Evolutionary conservation across 1,140 invertebrate genomes (phyloP), one percentile per base, ranked within the genome.

Genomic region (Ladona fulva): DNA sequence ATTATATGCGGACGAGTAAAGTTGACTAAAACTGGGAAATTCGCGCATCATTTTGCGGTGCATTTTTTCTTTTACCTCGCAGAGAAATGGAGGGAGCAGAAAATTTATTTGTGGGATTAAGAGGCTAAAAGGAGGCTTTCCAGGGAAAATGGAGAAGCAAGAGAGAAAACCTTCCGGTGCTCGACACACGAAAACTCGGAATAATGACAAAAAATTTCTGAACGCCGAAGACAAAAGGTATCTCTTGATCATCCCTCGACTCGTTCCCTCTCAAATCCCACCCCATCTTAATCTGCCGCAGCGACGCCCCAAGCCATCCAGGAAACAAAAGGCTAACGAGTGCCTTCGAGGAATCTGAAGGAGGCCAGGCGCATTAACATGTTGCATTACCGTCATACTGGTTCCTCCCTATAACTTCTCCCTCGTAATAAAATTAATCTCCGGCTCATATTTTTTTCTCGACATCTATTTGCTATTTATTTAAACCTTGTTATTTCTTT

Each of bases 321-420:
- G 3, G 3, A 3, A 6, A 66, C 52, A 66, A 66, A 66, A 66
- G 52, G 14, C 52, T 66, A 66, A 66, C 52, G 52, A 66, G 52
- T 66, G n/a, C 52, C 52, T 66, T 22, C 52, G 52, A 66, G n/a
- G n/a, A n/a, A n/a, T n/a, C n/a, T n/a, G n/a, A n/a, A n/a, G n/a
- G n/a, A n/a, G n/a, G n/a, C n/a, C n/a, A n/a, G 52, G 52, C 52
- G 52, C 3, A 6, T 66, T 6, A 66, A 66, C 52, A 66, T 66
- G 52, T 66, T 66, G 52, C 52, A 66, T 66, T 66, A 66, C 52
- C 52, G n/a, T n/a, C n/a, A n/a, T n/a, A n/a, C n/a, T n/a, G 52
- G 52, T 66, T 66, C 52, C 52, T 66, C 12, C n/a, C 52, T 12
- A 22, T 66, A 16, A 19, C 52, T 66, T 66, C 52, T 66, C 52